phyloP scores from a whole-genome alignment of 2,888 invertebrate species.

The Eupithecia centaureata region DNA sequence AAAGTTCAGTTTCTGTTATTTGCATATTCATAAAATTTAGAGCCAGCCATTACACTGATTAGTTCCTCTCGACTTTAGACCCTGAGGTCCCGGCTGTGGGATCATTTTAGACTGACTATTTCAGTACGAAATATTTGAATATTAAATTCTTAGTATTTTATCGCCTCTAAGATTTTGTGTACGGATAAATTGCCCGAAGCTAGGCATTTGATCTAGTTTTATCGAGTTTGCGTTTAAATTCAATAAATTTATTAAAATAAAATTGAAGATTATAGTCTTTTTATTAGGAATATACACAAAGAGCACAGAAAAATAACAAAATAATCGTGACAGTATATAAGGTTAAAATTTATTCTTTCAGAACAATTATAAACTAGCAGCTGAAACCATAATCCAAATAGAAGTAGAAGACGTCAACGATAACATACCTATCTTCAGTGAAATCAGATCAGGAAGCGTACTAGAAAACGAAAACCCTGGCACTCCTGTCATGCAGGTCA shows the following conservation, averaged over 20 bases:
- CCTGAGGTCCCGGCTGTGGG: background rate
- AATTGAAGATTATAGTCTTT: no score
- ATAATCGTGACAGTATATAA: no score
- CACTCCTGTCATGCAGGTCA: conserved; percentile 93
- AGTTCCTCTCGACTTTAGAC: conserved; percentile 14
- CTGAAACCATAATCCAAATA: conserved; percentile 91
- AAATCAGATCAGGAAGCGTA: conserved; percentile 91
- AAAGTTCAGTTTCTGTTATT: conserved; percentile 13
- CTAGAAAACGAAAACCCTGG: conserved; percentile 93
- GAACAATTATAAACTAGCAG: conserved; percentile 91
- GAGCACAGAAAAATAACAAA: no score
- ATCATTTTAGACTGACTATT: conserved; percentile 1
- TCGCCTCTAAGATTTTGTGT: background rate
- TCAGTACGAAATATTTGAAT: background rate
- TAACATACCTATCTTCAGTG: conserved; percentile 93
- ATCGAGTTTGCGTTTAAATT: background rate
- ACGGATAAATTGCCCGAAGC: background rate
- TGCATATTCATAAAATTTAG: conserved; percentile 13
- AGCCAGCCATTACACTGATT: conserved; percentile 13
- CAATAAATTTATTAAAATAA: background rate
- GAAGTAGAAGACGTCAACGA: conserved; percentile 95
- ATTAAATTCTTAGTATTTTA: background rate
- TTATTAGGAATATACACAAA: no score
- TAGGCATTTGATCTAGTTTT: background rate
- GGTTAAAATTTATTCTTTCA: conserved; percentile 55